phyloP scores from a whole-genome alignment of 2,113 vertebrate species.

The Ictalurus furcatus region DNA sequence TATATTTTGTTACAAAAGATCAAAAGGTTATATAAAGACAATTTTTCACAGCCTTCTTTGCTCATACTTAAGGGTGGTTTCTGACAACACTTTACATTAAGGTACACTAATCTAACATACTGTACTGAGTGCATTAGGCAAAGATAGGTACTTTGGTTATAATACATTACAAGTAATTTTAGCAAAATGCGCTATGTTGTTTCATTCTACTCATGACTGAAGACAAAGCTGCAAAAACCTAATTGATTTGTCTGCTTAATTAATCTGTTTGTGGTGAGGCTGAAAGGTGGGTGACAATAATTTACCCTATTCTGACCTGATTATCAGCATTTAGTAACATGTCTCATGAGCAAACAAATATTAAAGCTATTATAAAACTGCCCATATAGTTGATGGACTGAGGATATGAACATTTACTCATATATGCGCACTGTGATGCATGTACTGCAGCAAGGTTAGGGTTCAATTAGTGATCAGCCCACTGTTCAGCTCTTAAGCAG shows the following conservation, averaged over 20 bases:
- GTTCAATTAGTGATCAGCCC: neutral
- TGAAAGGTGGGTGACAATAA: neutral
- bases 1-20: too few species aligned
- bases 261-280: neutral
- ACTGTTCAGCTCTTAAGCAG: neutral
- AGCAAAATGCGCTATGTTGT: neutral
- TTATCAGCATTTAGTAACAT: neutral
- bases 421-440: neutral
- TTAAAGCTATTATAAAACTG: constrained; percentile 12
- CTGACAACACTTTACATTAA: neutral
- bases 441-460: neutral
- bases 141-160: neutral
- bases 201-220: neutral
- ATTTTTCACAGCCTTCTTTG: too few species aligned
- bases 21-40: too few species aligned
- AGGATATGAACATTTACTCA: neutral
- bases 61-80: too few species aligned
- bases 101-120: neutral
- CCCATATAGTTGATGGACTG: neutral
- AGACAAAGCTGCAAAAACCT: neutral
- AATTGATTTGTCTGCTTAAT: neutral
- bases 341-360: neutral
- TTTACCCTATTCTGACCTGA: neutral
- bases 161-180: neutral
- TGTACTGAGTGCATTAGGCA: neutral